Evolutionary conservation across 2,113 vertebrate species (phyloP).

Genomic region (Corythornis vintsioides): DNA sequence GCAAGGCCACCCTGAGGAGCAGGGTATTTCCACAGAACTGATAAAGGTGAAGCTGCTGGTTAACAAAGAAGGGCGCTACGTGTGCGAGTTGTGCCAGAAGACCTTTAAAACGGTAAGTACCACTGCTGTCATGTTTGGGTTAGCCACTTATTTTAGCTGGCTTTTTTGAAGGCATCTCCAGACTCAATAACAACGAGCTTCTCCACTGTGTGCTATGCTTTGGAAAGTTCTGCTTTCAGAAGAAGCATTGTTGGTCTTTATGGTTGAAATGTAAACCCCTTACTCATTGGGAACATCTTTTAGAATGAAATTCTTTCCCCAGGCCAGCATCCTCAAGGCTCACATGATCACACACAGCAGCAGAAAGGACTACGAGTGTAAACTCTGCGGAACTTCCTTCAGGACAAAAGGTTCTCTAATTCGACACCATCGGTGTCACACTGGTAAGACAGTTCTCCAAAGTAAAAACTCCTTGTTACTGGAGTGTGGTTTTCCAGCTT

Average conservation of each 20-base stretch:
- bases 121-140: accelerated
- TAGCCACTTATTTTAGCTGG: background rate
- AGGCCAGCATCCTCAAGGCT: constrained; percentile 96
- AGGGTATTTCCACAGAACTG: constrained; percentile 54
- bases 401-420: constrained; percentile 97
- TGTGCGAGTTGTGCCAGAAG: constrained; percentile 91
- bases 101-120: constrained; percentile 93
- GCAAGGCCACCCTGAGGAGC: constrained; percentile 61
- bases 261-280: background rate
- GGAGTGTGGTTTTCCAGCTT: background rate
- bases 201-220: accelerated
- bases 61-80: constrained; percentile 87
- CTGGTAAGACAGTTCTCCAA: constrained; percentile 75
- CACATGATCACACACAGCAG: constrained; percentile 96
- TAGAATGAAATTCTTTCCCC: background rate
- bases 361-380: constrained; percentile 93
- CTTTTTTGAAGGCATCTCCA: background rate
- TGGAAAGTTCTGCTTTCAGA: background rate
- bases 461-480: background rate
- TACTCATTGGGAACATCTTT: accelerated
- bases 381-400: constrained; percentile 89
- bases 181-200: background rate
- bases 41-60: constrained; percentile 81
- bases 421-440: constrained; percentile 94
- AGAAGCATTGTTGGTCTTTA: background rate